phyloP scores from a whole-genome alignment of 2,113 vertebrate species.

The Zosterops pallidus region DNA sequence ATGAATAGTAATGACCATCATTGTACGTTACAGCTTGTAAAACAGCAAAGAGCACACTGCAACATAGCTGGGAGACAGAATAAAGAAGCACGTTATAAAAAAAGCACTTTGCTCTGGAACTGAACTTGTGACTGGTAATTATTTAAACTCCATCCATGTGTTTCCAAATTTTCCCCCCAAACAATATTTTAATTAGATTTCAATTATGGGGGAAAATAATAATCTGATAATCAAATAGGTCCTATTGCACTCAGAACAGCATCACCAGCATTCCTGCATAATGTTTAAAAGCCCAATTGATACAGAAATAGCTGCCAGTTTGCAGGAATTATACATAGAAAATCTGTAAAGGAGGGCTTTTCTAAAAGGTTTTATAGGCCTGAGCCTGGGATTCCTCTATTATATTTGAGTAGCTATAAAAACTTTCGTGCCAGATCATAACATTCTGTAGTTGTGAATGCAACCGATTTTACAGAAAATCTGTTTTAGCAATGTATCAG shows the following conservation, averaged over 20 bases:
- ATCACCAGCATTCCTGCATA: neutral
- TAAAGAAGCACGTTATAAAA: neutral
- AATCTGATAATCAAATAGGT: neutral
- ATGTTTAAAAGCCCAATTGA: neutral
- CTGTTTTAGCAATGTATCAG: conserved; percentile 45
- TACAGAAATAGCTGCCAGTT: neutral
- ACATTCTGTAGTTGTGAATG: conserved; percentile 55
- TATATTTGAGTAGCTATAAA: conserved; percentile 51
- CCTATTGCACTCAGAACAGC: neutral
- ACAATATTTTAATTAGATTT: conserved; percentile 9
- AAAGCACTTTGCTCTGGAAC: conserved; percentile 5
- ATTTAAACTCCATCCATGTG: neutral
- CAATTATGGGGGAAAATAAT: neutral
- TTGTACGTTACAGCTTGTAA: conserved; percentile 29
- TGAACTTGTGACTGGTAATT: neutral
- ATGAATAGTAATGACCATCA: conserved; percentile 61
- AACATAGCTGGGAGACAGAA: conserved; percentile 27
- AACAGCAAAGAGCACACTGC: neutral
- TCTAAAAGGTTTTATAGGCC: conserved; percentile 5
- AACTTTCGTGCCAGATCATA: conserved; percentile 55
- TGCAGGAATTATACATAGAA: neutral
- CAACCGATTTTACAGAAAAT: conserved; percentile 58
- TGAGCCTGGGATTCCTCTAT: conserved; percentile 42
- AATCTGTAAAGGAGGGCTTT: neutral
- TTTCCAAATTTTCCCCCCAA: neutral